Conservation (phyloP, 1,140 invertebrate species). For the Scaptomyza pallida region DNA sequence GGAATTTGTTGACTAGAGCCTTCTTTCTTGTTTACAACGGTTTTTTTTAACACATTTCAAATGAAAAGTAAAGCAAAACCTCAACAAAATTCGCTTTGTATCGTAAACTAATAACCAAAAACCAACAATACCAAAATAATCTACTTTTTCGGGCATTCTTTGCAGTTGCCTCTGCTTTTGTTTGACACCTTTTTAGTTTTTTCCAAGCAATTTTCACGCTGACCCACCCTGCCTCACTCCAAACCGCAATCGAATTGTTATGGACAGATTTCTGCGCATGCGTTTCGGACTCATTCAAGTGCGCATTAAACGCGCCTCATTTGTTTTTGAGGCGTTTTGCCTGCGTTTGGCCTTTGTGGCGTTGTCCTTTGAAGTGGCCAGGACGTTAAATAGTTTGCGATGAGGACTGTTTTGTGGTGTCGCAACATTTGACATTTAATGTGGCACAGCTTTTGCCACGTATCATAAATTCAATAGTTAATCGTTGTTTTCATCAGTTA, state of each 20-base stretch:
- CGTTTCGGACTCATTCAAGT: slow-evolving; percentile 20
- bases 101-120: too few relatives aligned
- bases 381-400: slow-evolving; percentile 33
- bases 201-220: slow-evolving; percentile 39
- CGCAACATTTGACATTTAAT: slow-evolving; percentile 40
- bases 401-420: slow-evolving; percentile 28
- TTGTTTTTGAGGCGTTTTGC: slow-evolving; percentile 27
- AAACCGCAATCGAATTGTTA: slow-evolving; percentile 11
- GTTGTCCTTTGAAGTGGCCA: slow-evolving; percentile 48
- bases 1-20: too few relatives aligned
- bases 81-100: background rate
- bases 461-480: slow-evolving; percentile 54
- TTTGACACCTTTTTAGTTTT: background rate
- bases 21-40: too few relatives aligned
- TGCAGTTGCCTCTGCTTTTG: background rate
- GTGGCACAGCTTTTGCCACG: slow-evolving; percentile 41
- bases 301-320: slow-evolving; percentile 44
- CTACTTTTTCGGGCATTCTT: background rate
- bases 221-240: slow-evolving; percentile 25
- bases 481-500: slow-evolving; percentile 33
- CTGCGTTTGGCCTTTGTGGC: slow-evolving; percentile 6
- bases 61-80: too few relatives aligned
- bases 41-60: too few relatives aligned
- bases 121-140: background rate
- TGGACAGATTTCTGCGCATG: slow-evolving; percentile 31